Evolutionary conservation across 2,113 vertebrate species (phyloP), one percentile per base, ranked within the genome.

Genomic region (Trochalopteron elliotii): DNA sequence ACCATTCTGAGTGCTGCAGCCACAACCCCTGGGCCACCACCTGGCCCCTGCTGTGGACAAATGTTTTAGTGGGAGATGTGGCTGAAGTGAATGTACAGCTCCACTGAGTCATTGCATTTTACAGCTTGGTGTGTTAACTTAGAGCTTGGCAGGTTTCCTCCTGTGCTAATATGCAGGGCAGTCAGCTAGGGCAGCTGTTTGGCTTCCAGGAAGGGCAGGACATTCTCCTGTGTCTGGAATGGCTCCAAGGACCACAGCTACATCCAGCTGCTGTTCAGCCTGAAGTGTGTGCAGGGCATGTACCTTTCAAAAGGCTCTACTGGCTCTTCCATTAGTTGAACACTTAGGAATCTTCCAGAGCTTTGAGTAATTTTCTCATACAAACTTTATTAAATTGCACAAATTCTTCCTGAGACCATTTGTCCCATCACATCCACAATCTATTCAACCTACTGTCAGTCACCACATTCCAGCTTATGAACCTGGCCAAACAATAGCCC

Each of bases 91-190:
- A 37, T 2, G 15, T 7, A 21, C n/a, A 68, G 39, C 49, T 82
- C 16, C 21, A 21, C 23, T 0, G 0, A 2, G 31, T 15, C 0
- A 1, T 33, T 6, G 5, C 2, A 0, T 59, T 72, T 53, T 40
- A 70, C 27, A 85, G 45, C 45, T 37, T 75, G 37, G 55, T 3
- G 1, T 39, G 33, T 45, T 50, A 75, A 80, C 20, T 17, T 56
- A 27, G 68, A 52, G 16, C 49, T 69, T 56, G 71, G 72, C 60
- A 55, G 35, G 37, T 72, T 72, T 86, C 44, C 3, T 5, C 40
- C 35, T 47, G 53, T 30, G 57, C 44, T 65, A 24, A 40, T 47
- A 10, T 5, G 44, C 63, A 80, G 68, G 77, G 81, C 72, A 1
- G 3, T 39, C 53, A 89, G 40, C 53, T 68, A 19, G 1, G 1